Base-by-base conservation (phyloP, 1,140 invertebrate genomes). In the Macrobrachium rosenbergii region DNA sequence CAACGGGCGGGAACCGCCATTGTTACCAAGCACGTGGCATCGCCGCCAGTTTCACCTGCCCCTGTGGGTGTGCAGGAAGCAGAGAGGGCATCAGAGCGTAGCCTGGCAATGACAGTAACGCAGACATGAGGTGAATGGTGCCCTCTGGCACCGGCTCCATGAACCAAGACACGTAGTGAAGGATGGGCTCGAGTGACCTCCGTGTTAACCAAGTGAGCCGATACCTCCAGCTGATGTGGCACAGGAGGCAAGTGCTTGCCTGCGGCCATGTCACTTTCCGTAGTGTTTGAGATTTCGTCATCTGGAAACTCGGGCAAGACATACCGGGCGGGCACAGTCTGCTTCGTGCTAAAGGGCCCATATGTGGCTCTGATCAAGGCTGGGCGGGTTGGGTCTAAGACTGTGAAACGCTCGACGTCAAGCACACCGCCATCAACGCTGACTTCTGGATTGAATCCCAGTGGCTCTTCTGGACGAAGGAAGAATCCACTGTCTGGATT, bases 311-410 rank as follows among this genome's bases (percentile, higher is more conserved):
- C 96, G 0, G 96, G 96, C 17, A 97, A 95, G 83, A 96, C 94
- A 90, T 96, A 96, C n/a, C 96, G 93, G 0, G 96, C 96, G n/a
- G 96, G 96, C 19, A 98, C 96, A 2, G 96, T 98, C 92, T 98
- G 96, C 90, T 97, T 97, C 52, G 96, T 97, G 88, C 96, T 97
- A 92, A 98, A 98, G 3, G 97, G 97, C 5, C 97, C 97, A 90
- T 98, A 98, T 10, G 95, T 96, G 12, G 97, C 96, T 19, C 96
- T 93, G 7, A 98, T 95, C 0, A 96, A 97, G 0, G 96, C 96
- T 10, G 97, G 96, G 87, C 96, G 94, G 45, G 95, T 96, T 59
- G 96, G 96, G 91, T 97, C 96, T 90, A 98, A 95, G 6, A 98
- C 96, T 11, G 96, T 97, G 91, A 98, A 98, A 64, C 96, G 94